A percentile compares a stretch with the other conserved stretches of the same genome.
Conservation (phyloP, 2,797 vertebrate species). For the Nannoperca australis region DNA sequence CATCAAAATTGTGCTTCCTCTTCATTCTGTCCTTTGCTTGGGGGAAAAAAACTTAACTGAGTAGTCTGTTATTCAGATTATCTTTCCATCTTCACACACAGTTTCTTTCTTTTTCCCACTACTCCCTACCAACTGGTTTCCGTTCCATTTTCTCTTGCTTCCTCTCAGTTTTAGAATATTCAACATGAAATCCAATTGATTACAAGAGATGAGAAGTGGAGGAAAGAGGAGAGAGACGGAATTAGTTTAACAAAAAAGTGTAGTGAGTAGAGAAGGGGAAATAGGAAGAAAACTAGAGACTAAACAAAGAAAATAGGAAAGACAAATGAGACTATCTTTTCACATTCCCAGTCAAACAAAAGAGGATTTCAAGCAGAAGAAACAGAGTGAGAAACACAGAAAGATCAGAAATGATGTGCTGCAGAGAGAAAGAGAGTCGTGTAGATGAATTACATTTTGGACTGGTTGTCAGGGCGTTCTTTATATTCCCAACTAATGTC, state of each 20-base stretch:
- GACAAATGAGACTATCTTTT: conserved; percentile 2
- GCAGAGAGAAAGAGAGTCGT: neutral
- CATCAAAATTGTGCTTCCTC: conserved; percentile 63
- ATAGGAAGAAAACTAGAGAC: neutral
- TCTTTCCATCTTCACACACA: conserved; percentile 40
- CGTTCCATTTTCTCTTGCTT: conserved; percentile 35
- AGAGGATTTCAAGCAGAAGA: conserved; percentile 1
- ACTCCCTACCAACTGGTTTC: conserved; percentile 37
- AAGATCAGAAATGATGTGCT: conserved; percentile 17
- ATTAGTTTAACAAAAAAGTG: conserved; percentile 11
- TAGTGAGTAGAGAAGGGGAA: neutral
- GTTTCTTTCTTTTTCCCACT: conserved; percentile 35
- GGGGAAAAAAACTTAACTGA: conserved; percentile 55
- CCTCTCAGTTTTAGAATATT: conserved; percentile 45
- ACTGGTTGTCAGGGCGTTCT: conserved; percentile 4
- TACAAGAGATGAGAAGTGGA: conserved; percentile 11
- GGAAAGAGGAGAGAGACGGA: conserved; percentile 1
- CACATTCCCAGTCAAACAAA: neutral
- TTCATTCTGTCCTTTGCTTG: conserved; percentile 59
- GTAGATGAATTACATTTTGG: conserved; percentile 19
- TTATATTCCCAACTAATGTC: conserved; percentile 15
- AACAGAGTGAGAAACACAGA: conserved; percentile 14
- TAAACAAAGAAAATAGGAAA: conserved; percentile 11
- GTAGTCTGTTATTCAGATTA: conserved; percentile 47
- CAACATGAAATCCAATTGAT: conserved; percentile 46